These are phyloP conservation scores for Cirrhinus molitorella DNA, from an alignment of 2,797 vertebrate species.

Conservation along the genomic window DNA sequence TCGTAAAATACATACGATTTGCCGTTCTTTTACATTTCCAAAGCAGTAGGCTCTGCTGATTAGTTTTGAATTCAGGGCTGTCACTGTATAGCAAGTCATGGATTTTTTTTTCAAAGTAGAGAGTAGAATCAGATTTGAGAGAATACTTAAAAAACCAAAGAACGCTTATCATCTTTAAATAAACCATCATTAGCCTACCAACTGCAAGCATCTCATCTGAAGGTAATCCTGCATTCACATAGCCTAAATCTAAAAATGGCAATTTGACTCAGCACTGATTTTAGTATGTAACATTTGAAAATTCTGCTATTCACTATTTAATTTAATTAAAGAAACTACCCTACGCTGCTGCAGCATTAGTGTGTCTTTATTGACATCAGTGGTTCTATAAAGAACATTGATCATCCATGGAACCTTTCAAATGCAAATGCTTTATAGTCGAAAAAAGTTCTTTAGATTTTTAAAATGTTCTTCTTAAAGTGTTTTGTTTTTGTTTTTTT, in stretches of 20 bases:
- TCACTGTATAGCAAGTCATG: background rate
- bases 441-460: too few relatives aligned
- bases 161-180: background rate
- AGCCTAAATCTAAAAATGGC: background rate
- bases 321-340: background rate
- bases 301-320: background rate
- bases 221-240: background rate
- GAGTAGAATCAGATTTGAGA: background rate
- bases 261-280: background rate
- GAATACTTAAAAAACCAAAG: background rate
- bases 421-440: too few relatives aligned
- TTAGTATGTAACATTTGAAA: background rate
- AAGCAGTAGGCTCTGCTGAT: background rate
- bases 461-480: too few relatives aligned
- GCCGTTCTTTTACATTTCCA: background rate
- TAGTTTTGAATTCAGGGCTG: background rate
- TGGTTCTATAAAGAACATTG: too few relatives aligned
- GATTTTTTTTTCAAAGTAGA: background rate
- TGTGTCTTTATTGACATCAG: background rate
- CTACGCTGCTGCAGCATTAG: background rate
- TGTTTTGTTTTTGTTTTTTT: too few relatives aligned
- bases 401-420: too few relatives aligned
- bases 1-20: too few relatives aligned
- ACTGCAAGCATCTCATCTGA: background rate
- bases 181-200: background rate